Percentiles rank a stretch among this genome's conserved stretches.
These are phyloP conservation scores for Scaptomyza caliginosa DNA, from an alignment of 2,888 invertebrate species.

Conservation along the genomic window DNA sequence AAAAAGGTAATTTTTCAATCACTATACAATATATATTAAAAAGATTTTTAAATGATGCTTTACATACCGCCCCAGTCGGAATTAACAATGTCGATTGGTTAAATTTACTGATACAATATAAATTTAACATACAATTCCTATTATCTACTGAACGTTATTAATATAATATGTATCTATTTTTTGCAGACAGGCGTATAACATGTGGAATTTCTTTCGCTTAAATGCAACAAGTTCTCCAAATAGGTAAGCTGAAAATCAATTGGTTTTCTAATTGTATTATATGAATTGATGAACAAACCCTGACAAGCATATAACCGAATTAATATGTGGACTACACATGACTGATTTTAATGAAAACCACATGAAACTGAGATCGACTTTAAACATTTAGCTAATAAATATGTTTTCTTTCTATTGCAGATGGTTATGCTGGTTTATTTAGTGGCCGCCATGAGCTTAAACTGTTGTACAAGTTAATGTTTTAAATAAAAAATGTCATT, in stretches of 20 bases:
- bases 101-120: conserved; percentile 28
- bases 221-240: not conserved
- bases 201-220: not conserved
- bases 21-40: not conserved
- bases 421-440: not conserved
- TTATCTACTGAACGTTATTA: not conserved
- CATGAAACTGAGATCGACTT: not conserved
- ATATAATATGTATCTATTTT: not conserved
- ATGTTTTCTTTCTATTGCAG: conserved; percentile 33
- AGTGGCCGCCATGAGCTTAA: not conserved
- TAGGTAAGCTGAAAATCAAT: conserved; percentile 20
- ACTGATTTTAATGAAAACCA: conserved; percentile 31
- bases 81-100: conserved; percentile 52
- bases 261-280: not conserved
- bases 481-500: conserved; percentile 41
- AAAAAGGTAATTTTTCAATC: conserved; percentile 29
- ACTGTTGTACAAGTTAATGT: conserved; percentile 1
- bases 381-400: not conserved
- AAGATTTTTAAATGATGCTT: conserved; percentile 28
- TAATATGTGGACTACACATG: conserved; percentile 40
- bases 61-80: conserved; percentile 57
- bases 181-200: conserved; percentile 14
- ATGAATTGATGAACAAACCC: conserved; percentile 26
- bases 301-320: conserved; percentile 59
- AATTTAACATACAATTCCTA: not conserved